These are phyloP conservation scores for Zaprionus nigranus DNA, from an alignment of 1,140 invertebrate genomes.

Conservation along the genomic window DNA sequence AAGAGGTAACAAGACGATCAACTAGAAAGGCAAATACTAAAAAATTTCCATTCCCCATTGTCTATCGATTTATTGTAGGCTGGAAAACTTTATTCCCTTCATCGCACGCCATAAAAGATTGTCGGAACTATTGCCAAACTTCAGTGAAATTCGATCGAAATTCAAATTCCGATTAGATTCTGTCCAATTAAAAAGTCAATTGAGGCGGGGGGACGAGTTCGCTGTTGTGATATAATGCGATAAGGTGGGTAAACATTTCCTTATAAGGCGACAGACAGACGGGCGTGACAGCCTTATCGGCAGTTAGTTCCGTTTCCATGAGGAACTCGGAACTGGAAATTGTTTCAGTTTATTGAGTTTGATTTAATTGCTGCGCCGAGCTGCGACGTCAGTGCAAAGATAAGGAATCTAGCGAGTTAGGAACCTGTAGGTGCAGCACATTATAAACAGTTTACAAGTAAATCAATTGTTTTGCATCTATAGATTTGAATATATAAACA, in stretches of 20 bases:
- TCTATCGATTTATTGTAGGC: slow-evolving; percentile 47
- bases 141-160: slow-evolving; percentile 41
- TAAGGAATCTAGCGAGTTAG: slow-evolving; percentile 1
- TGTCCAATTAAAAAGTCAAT: slow-evolving; percentile 1
- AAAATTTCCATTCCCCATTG: slow-evolving; percentile 52
- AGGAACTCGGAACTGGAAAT: slow-evolving; percentile 7
- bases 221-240: not conserved
- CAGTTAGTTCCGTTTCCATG: slow-evolving; percentile 1
- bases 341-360: not conserved
- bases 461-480: not conserved
- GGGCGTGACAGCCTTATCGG: not conserved
- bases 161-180: slow-evolving; percentile 45
- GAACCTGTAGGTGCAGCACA: not conserved
- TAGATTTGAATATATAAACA: too few relatives aligned
- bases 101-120: slow-evolving; percentile 14
- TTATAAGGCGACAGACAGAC: not conserved
- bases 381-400: slow-evolving; percentile 1
- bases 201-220: not conserved
- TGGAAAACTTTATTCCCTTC: slow-evolving; percentile 37
- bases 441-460: not conserved
- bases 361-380: not conserved
- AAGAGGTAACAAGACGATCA: slow-evolving; percentile 34
- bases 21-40: slow-evolving; percentile 43
- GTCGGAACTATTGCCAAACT: slow-evolving; percentile 29
- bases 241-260: slow-evolving; percentile 3